Percentiles rank a stretch among this genome's conserved stretches.
Evolutionary conservation across 2,113 vertebrate species (phyloP).

Genomic region (Crotophaga sulcirostris): DNA sequence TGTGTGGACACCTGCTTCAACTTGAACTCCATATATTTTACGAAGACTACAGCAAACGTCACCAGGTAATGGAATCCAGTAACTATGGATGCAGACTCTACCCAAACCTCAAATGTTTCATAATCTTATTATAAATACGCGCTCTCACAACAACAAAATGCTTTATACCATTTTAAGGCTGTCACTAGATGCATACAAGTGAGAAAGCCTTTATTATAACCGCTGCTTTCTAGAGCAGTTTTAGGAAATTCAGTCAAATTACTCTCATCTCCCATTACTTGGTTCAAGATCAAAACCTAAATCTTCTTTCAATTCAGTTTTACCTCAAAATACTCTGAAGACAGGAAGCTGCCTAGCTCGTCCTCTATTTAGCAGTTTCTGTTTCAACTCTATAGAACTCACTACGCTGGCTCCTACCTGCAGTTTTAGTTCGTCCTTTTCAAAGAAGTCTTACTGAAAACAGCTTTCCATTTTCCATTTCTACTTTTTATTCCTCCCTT

Average conservation of each 20-base stretch:
- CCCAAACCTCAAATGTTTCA: background rate
- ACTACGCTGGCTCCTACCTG: background rate
- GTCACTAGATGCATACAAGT: background rate
- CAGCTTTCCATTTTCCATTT: background rate
- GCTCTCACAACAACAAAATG: background rate
- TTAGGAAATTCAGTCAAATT: background rate
- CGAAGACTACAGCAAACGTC: background rate
- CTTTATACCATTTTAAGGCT: background rate
- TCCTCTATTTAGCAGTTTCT: background rate
- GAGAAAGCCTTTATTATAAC: background rate
- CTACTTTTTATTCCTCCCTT: background rate
- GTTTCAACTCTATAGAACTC: background rate
- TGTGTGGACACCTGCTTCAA: background rate
- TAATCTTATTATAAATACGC: background rate
- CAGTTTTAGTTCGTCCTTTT: background rate
- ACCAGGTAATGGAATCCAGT: background rate
- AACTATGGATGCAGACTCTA: background rate
- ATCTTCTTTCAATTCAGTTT: background rate
- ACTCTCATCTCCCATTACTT: background rate
- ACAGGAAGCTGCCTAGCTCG: background rate
- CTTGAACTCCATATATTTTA: background rate
- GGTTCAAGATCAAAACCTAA: background rate
- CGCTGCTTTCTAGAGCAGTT: background rate
- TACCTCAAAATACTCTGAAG: background rate
- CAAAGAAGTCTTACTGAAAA: background rate